Base-by-base conservation (phyloP, 2,888 invertebrate species). In the Abscondita cerata region DNA sequence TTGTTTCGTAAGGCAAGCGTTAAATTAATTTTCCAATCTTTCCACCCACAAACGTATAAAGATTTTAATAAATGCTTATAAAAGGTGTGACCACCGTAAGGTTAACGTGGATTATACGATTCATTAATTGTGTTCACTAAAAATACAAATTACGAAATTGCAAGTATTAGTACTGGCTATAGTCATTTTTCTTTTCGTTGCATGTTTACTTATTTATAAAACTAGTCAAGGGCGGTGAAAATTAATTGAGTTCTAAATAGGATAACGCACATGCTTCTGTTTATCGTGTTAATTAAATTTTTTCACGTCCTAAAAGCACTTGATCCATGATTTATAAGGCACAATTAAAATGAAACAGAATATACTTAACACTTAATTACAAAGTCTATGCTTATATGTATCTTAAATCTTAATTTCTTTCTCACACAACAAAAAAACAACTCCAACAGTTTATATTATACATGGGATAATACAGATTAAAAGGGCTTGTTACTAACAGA, bases 201-300 rank as follows among this genome's bases (percentile, higher is more conserved):
- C 19, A 41, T 11, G 41, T 16, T n/a, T n/a, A n/a, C 11, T 9
- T 41, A 36, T 34, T 41, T 34, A 40, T 34, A 40, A 57, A 53
- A 41, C 41, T 18, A 51, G 51, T 52, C 58, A 58, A 58, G 58
- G 58, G 13, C 58, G 8, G 12, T 19, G 52, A 33, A 58, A 41
- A 58, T 52, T 58, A 58, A 41, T 52, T 52, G 34, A 58, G 51
- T 34, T 38, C 33, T 13, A 12, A 16, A 15, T 33, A 50, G 19
- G n/a, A 18, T 15, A 15, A 46, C 19, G 52, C 46, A 25, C 20
- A 38, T 25, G 48, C 41, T 25, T 59, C 50, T 54, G 59, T 41
- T 54, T 36, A 52, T 59, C 52, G 59, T 33, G 16, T 52, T 34
- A 52, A 52, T 58, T 52, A 59, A 52, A 20, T 38, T 54, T 59